These are phyloP conservation scores for Drosophila tripunctata DNA, from an alignment of 2,888 invertebrate species.

Conservation along the genomic window DNA sequence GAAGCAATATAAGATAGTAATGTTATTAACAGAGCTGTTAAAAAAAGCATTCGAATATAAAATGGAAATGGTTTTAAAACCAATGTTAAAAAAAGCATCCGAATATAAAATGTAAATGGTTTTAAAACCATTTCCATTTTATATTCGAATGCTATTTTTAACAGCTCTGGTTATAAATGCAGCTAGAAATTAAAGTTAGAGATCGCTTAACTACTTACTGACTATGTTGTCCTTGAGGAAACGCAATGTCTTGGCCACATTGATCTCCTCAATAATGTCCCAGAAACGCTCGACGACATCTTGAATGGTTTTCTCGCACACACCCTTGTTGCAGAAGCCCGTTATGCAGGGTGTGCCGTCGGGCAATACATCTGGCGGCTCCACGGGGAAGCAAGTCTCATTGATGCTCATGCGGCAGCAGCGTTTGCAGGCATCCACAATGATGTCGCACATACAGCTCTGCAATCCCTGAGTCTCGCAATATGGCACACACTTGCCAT, in stretches of 20 bases:
- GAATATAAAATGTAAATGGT: too few species aligned
- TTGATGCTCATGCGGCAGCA: conserved; percentile 96
- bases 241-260: conserved; percentile 95
- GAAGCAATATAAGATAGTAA: too few species aligned
- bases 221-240: conserved; percentile 97
- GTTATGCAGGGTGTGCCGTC: conserved; percentile 98
- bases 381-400: conserved; percentile 95
- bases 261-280: conserved; percentile 98
- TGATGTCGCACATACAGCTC: conserved; percentile 98
- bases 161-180: too few species aligned
- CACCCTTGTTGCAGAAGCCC: conserved; percentile 98
- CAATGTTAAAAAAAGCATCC: too few species aligned
- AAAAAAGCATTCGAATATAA: too few species aligned
- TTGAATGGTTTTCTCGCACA: conserved; percentile 96
- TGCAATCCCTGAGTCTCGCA: conserved; percentile 96
- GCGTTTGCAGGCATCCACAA: conserved; percentile 95
- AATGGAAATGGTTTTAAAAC: too few species aligned
- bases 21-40: too few species aligned
- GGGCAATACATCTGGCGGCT: conserved; percentile 93
- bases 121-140: too few species aligned
- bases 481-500: conserved; percentile 95
- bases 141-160: too few species aligned
- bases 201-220: conserved; percentile 85
- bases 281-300: conserved; percentile 98
- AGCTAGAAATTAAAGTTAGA: too few species aligned